Percentiles rank a stretch among this genome's conserved stretches.
Evolutionary conservation across 2,888 invertebrate genomes (phyloP).

Genomic region (Megastigmus dorsalis): DNA sequence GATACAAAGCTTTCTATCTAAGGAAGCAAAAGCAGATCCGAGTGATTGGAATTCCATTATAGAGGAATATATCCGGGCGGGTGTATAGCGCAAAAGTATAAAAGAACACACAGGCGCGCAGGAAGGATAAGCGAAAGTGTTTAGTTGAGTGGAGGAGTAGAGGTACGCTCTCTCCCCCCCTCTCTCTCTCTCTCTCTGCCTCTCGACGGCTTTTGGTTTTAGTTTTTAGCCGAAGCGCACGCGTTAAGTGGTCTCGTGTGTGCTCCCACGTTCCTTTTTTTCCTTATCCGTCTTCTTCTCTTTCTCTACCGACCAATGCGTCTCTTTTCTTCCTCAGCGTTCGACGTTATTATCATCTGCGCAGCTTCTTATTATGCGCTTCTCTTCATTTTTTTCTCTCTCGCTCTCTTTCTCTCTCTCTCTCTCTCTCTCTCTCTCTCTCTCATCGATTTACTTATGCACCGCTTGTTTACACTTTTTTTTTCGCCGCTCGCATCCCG

Average conservation of each 20-base stretch:
- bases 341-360: slow-evolving; percentile 40
- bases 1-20: too few relatives aligned
- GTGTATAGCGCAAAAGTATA: not conserved
- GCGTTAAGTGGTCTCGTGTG: slow-evolving; percentile 36
- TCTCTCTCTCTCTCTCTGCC: too few relatives aligned
- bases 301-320: slow-evolving; percentile 44
- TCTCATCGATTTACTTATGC: slow-evolving; percentile 42
- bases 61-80: not conserved
- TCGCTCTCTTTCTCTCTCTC: too few relatives aligned
- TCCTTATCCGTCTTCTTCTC: slow-evolving; percentile 28
- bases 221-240: slow-evolving; percentile 26
- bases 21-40: too few relatives aligned
- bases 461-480: slow-evolving; percentile 45
- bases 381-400: too few relatives aligned
- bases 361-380: slow-evolving; percentile 25
- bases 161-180: too few relatives aligned
- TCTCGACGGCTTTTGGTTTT: slow-evolving; percentile 14
- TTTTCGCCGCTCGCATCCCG: too few relatives aligned
- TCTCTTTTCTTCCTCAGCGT: slow-evolving; percentile 30
- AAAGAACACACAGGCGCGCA: too few relatives aligned
- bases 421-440: too few relatives aligned
- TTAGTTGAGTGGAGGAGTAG: slow-evolving; percentile 28
- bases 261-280: slow-evolving; percentile 40
- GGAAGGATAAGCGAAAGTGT: slow-evolving; percentile 11
- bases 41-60: not conserved